These are phyloP conservation scores for Hypotaenidia okinawae DNA, from an alignment of 2,797 vertebrate species.

Conservation along the genomic window DNA sequence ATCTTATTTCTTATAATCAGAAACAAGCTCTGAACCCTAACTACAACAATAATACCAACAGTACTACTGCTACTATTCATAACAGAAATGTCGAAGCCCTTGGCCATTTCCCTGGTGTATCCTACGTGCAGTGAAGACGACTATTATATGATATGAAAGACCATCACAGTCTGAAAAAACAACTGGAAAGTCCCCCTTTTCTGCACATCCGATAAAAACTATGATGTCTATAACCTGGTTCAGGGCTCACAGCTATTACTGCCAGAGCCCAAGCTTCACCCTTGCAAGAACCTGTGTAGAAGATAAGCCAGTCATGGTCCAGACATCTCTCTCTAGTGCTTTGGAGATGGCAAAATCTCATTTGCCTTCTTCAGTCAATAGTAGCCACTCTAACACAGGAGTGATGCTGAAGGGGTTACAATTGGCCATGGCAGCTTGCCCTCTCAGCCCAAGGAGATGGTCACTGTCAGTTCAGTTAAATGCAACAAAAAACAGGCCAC, in stretches of 20 bases:
- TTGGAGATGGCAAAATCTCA: rapidly evolving
- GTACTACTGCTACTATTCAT: too few relatives aligned
- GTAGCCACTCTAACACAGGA: neutral
- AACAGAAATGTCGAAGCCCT: neutral
- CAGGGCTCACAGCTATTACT: neutral
- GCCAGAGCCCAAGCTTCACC: neutral
- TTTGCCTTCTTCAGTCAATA: neutral
- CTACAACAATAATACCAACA: neutral
- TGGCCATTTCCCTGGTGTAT: neutral
- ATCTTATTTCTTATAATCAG: neutral
- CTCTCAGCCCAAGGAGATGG: neutral
- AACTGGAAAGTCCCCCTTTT: neutral
- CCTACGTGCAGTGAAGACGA: neutral
- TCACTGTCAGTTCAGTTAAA: neutral
- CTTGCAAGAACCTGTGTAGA: rapidly evolving
- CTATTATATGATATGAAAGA: neutral
- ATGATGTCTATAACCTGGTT: neutral
- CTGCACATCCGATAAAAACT: rapidly evolving
- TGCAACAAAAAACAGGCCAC: neutral
- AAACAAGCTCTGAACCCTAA: neutral
- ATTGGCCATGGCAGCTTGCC: neutral
- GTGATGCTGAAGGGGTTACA: neutral
- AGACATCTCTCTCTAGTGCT: neutral
- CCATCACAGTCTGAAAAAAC: neutral
- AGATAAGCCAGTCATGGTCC: neutral